Conservation (phyloP, 2,797 vertebrate species). For the Pangasius larnaudii region DNA sequence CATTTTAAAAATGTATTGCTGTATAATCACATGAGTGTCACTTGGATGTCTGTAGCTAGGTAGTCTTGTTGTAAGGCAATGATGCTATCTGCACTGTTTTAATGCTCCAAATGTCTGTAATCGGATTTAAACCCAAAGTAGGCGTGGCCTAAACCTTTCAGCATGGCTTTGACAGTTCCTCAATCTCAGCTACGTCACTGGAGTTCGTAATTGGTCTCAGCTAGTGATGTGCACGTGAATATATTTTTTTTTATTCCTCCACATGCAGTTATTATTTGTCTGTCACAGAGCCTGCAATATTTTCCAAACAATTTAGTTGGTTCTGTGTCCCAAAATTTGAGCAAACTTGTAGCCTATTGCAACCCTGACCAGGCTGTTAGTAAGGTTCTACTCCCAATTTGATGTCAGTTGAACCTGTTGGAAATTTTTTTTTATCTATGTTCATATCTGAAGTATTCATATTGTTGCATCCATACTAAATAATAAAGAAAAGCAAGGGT, state of each 20-base stretch:
- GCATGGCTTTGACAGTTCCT: background rate
- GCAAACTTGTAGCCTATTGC: background rate
- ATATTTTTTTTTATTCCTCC: background rate
- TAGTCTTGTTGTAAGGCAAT: background rate
- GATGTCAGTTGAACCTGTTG: background rate
- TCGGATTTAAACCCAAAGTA: background rate
- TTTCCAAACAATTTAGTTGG: background rate
- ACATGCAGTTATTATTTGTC: background rate
- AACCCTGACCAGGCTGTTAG: background rate
- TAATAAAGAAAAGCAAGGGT: slow-evolving; percentile 26
- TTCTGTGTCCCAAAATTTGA: background rate
- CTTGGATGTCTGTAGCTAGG: background rate
- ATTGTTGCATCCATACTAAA: background rate
- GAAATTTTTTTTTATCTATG: background rate
- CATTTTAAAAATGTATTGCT: background rate
- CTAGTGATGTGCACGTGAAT: background rate
- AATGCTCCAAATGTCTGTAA: background rate
- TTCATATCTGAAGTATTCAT: background rate
- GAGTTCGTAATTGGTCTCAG: background rate
- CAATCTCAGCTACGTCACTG: background rate
- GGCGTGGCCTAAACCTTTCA: background rate
- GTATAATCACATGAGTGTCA: background rate
- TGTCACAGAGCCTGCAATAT: background rate
- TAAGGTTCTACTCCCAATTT: background rate
- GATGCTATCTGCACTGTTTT: background rate